These are phyloP conservation scores for Drosophila subquinaria DNA, from an alignment of 2,888 invertebrate genomes.

Conservation along the genomic window DNA sequence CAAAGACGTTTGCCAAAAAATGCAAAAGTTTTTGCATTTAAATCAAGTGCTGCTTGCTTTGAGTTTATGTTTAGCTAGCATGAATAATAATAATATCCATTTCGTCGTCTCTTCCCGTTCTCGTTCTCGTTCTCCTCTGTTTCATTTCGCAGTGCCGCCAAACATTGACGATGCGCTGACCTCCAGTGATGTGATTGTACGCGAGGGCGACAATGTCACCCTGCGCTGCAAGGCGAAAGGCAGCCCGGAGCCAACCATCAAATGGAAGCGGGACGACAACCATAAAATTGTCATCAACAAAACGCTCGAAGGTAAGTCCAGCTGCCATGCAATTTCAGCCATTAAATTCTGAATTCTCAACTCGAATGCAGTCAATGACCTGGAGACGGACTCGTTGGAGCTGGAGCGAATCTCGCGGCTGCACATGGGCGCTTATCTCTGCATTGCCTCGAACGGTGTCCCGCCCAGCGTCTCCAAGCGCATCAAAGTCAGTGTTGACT, in stretches of 20 bases:
- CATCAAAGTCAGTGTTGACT: constrained; percentile 97
- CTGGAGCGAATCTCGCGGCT: constrained; percentile 93
- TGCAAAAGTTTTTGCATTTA: constrained; percentile 70
- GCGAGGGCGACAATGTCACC: constrained; percentile 95
- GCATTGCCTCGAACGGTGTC: constrained; percentile 93
- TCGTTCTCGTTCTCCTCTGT: neutral
- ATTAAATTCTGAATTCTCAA: neutral
- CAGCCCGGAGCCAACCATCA: constrained; percentile 94
- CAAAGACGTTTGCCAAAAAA: constrained; percentile 58
- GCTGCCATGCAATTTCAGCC: constrained; percentile 8
- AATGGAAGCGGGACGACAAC: constrained; percentile 96
- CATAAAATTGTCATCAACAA: constrained; percentile 94
- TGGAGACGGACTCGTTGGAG: constrained; percentile 94
- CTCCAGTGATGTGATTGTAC: constrained; percentile 95
- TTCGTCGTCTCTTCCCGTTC: constrained; percentile 78
- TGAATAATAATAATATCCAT: constrained; percentile 54
- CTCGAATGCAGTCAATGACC: constrained; percentile 89
- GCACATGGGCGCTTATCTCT: constrained; percentile 96
- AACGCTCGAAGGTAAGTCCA: constrained; percentile 89
- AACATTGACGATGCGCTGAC: constrained; percentile 96
- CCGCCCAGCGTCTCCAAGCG: constrained; percentile 96
- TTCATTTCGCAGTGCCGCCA: constrained; percentile 90
- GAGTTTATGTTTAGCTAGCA: constrained; percentile 55
- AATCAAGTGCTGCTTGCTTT: constrained; percentile 54
- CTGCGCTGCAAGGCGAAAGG: constrained; percentile 95